Conservation (phyloP, 1,140 invertebrate species). For the Drosophila rufa region DNA sequence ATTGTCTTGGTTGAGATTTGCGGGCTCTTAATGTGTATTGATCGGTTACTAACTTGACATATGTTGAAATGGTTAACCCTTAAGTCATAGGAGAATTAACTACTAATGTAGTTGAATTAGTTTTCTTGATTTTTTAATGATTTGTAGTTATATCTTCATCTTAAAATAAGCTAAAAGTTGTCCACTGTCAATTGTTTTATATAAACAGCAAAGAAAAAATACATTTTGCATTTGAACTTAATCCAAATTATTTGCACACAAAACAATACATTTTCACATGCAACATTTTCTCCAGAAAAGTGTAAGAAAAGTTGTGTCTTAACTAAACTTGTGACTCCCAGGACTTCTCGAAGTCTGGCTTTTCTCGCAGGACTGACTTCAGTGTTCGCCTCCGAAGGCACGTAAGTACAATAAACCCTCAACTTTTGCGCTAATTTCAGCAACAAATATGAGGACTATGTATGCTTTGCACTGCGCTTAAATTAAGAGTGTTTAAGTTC, state of each 20-base stretch:
- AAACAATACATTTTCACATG: slow-evolving; percentile 15
- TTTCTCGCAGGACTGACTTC: slow-evolving; percentile 31
- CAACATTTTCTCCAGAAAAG: neutral
- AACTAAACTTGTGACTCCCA: slow-evolving; percentile 19
- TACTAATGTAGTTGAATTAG: too few relatives aligned
- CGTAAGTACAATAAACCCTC: slow-evolving; percentile 45
- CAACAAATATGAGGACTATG: slow-evolving; percentile 38
- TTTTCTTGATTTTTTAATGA: too few relatives aligned
- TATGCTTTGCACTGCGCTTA: slow-evolving; percentile 31
- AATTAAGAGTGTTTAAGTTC: slow-evolving; percentile 59
- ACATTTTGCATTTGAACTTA: neutral
- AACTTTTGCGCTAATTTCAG: slow-evolving; percentile 72
- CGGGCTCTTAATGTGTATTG: neutral
- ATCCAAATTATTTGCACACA: slow-evolving; percentile 3
- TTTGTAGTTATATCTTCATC: too few relatives aligned
- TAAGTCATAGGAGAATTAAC: neutral
- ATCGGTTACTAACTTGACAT: neutral
- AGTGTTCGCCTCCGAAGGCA: slow-evolving; percentile 29
- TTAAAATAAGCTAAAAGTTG: too few relatives aligned
- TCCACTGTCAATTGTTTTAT: neutral
- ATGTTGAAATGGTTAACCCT: neutral
- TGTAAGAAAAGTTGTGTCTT: slow-evolving; percentile 27
- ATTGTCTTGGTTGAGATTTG: neutral
- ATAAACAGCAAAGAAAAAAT: neutral
- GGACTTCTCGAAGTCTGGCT: slow-evolving; percentile 14